Evolutionary conservation across 2,113 vertebrate genomes (phyloP).

Genomic region (Todiramphus chloris): DNA sequence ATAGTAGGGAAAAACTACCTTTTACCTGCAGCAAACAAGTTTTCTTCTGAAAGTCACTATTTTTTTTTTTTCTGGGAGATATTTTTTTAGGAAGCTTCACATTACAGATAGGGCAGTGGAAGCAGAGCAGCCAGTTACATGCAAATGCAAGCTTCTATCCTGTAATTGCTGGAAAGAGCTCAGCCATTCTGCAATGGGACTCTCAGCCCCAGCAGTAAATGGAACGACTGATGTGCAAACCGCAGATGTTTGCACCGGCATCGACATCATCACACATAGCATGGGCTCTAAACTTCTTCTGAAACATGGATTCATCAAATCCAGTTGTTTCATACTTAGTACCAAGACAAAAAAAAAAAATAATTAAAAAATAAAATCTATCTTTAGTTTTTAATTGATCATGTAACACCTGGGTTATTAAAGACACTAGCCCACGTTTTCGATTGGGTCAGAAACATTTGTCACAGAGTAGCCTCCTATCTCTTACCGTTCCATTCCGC

Average conservation of each 20-base stretch:
- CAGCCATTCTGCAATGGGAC: neutral
- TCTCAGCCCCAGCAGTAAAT: neutral
- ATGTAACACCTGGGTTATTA: neutral
- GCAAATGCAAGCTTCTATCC: neutral
- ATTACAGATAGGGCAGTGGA: neutral
- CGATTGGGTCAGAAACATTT: neutral
- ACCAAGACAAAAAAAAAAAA: neutral
- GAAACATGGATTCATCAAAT: neutral
- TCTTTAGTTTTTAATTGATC: neutral
- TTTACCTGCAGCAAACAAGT: neutral
- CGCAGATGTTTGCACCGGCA: neutral
- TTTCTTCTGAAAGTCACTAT: neutral
- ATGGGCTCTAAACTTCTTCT: neutral
- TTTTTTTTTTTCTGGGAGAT: neutral
- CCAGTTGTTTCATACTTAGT: neutral
- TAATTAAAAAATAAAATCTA: neutral
- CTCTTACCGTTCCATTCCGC: neutral
- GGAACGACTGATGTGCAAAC: neutral
- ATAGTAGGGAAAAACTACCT: neutral
- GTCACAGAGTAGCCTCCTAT: neutral
- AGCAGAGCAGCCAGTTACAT: neutral
- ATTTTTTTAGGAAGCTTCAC: neutral
- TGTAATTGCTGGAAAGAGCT: neutral
- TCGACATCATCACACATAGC: neutral
- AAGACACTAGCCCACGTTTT: neutral